Evolutionary conservation across 2,113 vertebrate genomes (phyloP), one percentile per base, ranked within the genome.

Genomic region (Apeltes quadracus): DNA sequence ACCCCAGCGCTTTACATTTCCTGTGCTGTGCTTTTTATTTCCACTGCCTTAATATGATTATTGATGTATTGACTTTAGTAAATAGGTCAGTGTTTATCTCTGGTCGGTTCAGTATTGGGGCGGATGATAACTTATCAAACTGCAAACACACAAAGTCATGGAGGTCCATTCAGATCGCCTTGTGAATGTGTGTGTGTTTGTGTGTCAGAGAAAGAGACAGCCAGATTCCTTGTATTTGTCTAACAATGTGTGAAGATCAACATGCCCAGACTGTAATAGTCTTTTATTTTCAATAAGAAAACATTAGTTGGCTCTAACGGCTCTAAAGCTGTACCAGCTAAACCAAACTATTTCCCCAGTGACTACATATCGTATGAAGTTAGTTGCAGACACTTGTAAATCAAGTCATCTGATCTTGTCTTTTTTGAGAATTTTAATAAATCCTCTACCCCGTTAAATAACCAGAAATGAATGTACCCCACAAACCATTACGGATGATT

Each of bases 81-180:
- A 92, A 87, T 89, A 91, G 91, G 89, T 85, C 90, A 90, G 83
- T 34, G 65, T 76, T 82, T 85, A 88, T 84, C 73, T 25, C 61
- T 7, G 58, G 72, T 76, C 79, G 53, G 70, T 79, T 75, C 83
- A 69, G 71, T 83, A 76, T 81, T 87, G 83, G 61, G 53, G 59
- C 53, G 76, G 83, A 82, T 75, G 86, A 91, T 91, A 90, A 88
- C 83, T 44, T 89, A 88, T 91, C 88, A 89, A 75, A 91, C 58
- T 76, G 78, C 83, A 90, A 89, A 91, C 75, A 88, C 61, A 85
- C 69, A 71, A 82, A 79, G 86, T 91, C 84, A 81, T 77, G 51
- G n/a, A 32, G n/a, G 61, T 70, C 64, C 70, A 43, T 76, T 64
- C 51, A 72, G 69, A 82, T 78, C 76, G 74, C 76, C 72, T 43